Conservation (phyloP, 2,888 invertebrate species). For the Diachrysia chrysitis region DNA sequence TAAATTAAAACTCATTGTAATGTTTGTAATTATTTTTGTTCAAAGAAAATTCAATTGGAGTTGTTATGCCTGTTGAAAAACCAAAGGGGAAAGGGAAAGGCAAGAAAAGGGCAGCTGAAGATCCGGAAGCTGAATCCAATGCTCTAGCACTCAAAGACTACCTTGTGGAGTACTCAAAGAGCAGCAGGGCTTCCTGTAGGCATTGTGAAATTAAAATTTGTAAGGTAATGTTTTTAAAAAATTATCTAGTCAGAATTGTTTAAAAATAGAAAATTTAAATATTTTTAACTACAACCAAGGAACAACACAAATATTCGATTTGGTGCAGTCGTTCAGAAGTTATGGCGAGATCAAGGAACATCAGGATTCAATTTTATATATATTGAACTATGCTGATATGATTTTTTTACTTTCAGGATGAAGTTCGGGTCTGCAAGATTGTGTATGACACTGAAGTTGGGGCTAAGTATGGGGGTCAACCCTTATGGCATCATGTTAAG, state of each 20-base stretch:
- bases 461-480: conserved; percentile 94
- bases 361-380: no score
- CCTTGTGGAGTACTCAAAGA: conserved; percentile 95
- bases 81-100: conserved; percentile 87
- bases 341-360: no score
- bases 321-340: no score
- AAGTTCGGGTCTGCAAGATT: conserved; percentile 94
- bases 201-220: conserved; percentile 96
- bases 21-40: conserved; percentile 5
- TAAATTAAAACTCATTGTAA: no score
- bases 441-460: conserved; percentile 95
- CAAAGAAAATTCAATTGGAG: conserved; percentile 67
- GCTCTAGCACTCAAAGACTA: conserved; percentile 90
- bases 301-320: no score
- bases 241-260: no score
- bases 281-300: no score
- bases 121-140: conserved; percentile 60
- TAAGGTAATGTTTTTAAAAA: conserved; percentile 88
- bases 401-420: conserved; percentile 85
- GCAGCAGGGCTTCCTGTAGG: conserved; percentile 93
- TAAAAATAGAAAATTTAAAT: no score
- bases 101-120: conserved; percentile 72
- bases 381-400: not conserved
- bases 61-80: conserved; percentile 82
- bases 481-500: conserved; percentile 97